Evolutionary conservation across 2,113 vertebrate species (phyloP).

Genomic region (Dicerorhinus sumatrensis): DNA sequence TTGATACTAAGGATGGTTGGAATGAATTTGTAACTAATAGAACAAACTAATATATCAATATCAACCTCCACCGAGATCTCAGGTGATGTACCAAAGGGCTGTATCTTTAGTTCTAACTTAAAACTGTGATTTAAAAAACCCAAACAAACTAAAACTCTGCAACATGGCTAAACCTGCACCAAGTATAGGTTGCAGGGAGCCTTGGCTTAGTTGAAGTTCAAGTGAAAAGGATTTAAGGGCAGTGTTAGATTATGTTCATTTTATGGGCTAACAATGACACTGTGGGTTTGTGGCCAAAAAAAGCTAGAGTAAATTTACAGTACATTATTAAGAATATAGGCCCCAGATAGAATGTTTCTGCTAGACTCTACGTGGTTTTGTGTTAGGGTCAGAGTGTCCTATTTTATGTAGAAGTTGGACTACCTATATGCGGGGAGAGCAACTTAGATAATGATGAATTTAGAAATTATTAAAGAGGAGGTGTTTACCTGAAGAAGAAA

Average conservation of each 20-base stretch:
- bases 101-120: neutral
- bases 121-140: neutral
- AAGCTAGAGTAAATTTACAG: neutral
- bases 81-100: neutral
- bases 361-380: neutral
- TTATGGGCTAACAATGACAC: neutral
- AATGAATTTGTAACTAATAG: neutral
- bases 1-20: neutral
- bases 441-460: neutral
- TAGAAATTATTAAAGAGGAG: neutral
- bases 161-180: neutral
- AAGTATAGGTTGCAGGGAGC: neutral
- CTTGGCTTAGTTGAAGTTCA: constrained; percentile 8
- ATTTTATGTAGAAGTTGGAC: constrained; percentile 23
- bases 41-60: neutral
- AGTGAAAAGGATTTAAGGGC: neutral
- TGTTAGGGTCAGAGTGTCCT: neutral
- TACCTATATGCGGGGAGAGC: neutral
- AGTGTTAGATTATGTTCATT: neutral
- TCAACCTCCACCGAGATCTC: neutral
- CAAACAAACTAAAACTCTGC: neutral
- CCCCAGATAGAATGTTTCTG: neutral
- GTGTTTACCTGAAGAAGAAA: constrained; percentile 15
- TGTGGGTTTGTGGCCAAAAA: neutral
- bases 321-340: neutral